Conservation (phyloP, 2,797 vertebrate species). For the Acanthornis magna region DNA sequence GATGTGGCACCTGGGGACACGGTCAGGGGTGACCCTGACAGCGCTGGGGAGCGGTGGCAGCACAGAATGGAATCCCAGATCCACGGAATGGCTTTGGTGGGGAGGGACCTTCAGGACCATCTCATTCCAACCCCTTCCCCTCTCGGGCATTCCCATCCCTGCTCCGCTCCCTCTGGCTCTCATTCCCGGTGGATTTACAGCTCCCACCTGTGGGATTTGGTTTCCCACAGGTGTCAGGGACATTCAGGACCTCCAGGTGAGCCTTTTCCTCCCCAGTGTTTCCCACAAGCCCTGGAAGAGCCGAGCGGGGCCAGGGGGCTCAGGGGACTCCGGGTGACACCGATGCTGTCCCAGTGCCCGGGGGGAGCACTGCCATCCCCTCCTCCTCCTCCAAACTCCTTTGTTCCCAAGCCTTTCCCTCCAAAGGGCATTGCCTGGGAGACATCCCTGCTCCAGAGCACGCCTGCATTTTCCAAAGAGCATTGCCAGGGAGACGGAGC, state of each 20-base stretch:
- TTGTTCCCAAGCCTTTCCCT: not conserved
- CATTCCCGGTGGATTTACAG: not conserved
- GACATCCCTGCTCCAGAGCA: not conserved
- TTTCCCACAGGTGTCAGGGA: not conserved
- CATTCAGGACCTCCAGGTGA: not conserved
- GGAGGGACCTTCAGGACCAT: not conserved
- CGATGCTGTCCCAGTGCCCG: fast-evolving
- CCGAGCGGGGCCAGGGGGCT: fast-evolving
- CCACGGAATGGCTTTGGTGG: not conserved
- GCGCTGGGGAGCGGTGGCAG: not conserved
- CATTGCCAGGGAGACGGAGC: not conserved
- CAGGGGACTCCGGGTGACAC: fast-evolving
- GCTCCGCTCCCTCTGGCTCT: not conserved
- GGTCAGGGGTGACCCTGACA: not conserved
- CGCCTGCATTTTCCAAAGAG: not conserved
- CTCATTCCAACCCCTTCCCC: not conserved
- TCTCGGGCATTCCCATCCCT: not conserved
- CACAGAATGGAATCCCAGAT: not conserved
- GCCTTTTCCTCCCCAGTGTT: not conserved
- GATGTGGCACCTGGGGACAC: not conserved
- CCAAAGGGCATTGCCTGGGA: conserved; percentile 15
- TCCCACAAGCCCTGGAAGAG: not conserved
- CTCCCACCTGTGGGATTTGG: not conserved
- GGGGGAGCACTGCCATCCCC: fast-evolving
- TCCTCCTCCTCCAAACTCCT: not conserved